phyloP scores from a whole-genome alignment of 2,113 vertebrate genomes.

The Syngnathus typhle region DNA sequence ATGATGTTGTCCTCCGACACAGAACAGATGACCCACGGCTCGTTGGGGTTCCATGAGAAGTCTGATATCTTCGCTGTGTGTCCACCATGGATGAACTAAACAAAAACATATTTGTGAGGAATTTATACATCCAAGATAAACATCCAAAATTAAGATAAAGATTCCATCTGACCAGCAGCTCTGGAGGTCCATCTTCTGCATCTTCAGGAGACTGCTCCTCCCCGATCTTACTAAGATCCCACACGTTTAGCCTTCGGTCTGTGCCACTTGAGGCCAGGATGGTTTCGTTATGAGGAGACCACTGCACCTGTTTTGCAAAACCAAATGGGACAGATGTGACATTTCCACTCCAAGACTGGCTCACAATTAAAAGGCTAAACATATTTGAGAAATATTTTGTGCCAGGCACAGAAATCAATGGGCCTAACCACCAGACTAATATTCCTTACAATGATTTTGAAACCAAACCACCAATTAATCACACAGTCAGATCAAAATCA shows the following conservation, averaged over 20 bases:
- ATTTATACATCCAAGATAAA: too few species aligned
- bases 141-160: background rate
- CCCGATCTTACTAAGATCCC: conserved; percentile 99
- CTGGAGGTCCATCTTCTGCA: conserved; percentile 96
- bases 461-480: background rate
- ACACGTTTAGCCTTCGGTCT: conserved; percentile 92
- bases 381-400: background rate
- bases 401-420: background rate
- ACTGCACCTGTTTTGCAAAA: conserved; percentile 80
- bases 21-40: conserved; percentile 99
- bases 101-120: background rate
- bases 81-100: conserved; percentile 93
- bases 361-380: background rate
- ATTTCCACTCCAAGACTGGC: background rate
- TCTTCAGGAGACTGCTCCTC: conserved; percentile 97
- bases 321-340: background rate
- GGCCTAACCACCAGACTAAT: background rate
- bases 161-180: conserved; percentile 83
- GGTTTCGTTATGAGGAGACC: conserved; percentile 98
- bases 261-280: conserved; percentile 97
- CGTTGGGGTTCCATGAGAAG: conserved; percentile 99
- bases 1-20: conserved; percentile 99
- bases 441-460: background rate
- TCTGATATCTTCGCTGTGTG: conserved; percentile 98
- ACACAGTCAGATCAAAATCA: background rate